A percentile compares a stretch with the other conserved stretches of the same genome.
phyloP scores from a whole-genome alignment of 2,113 vertebrate genomes.

The Paracanthobrama guichenoti region DNA sequence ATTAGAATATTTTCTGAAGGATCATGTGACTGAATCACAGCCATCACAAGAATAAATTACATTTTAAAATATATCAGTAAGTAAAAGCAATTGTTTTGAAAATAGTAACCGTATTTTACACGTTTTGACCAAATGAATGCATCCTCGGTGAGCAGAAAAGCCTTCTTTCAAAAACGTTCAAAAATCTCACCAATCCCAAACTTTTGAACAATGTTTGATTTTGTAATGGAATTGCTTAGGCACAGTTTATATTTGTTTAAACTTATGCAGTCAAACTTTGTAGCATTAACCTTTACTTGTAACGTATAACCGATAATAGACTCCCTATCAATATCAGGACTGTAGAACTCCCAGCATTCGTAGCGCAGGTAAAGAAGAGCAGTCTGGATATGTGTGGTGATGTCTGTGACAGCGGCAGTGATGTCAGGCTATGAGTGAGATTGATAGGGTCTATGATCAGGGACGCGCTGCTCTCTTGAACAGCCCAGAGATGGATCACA shows the following conservation, averaged over 20 bases:
- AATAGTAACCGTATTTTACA: too few relatives aligned
- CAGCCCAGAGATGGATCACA: conserved; percentile 78
- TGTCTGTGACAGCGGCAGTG: conserved; percentile 72
- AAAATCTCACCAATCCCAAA: too few relatives aligned
- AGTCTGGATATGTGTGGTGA: conserved; percentile 55
- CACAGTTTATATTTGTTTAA: not conserved
- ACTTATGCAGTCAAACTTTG: not conserved
- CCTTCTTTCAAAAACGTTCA: too few relatives aligned
- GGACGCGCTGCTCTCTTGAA: conserved; percentile 74
- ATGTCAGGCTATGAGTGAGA: conserved; percentile 79
- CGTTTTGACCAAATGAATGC: too few relatives aligned
- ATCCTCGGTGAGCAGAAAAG: too few relatives aligned
- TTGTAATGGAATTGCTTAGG: too few relatives aligned
- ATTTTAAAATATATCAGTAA: too few relatives aligned
- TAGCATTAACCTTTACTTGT: not conserved
- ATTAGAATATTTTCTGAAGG: too few relatives aligned
- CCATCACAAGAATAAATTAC: too few relatives aligned
- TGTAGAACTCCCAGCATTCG: conserved; percentile 16
- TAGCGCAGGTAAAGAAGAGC: conserved; percentile 56
- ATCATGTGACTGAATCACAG: too few relatives aligned
- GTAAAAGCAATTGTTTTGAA: too few relatives aligned
- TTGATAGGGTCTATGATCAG: conserved; percentile 80
- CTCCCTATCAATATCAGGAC: not conserved
- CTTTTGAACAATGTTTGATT: too few relatives aligned
- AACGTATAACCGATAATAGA: not conserved